Base-by-base conservation (phyloP, 2,888 invertebrate species). In the Scaptomyza polygonia region DNA sequence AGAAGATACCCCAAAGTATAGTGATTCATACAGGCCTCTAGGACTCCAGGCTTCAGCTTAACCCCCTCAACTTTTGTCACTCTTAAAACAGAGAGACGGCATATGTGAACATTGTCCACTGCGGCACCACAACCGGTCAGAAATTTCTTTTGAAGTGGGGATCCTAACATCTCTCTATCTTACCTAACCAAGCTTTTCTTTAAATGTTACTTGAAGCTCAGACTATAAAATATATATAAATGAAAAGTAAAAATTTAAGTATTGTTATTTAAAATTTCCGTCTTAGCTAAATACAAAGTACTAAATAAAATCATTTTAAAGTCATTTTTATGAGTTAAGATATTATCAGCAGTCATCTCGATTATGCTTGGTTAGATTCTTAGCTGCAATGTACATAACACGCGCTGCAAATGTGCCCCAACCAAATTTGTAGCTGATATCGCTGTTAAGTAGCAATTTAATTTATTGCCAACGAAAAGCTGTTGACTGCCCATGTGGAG, bases 401-500 rank as follows among this genome's bases (percentile, higher is more conserved):
- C 75, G 66, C 29, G 56, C 18, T 36, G 65, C 56, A 47, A 51
- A 61, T 57, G 70, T 58, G 61, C 61, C 57, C 61, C 71, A 49
- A 58, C 53, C 56, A 36, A 45, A 53, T 55, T 74, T 51, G 29
- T 55, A 49, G 57, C 48, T 63, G 61, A 61, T 44, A 63, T 45
- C 56, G 54, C 44, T 51, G 34, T 44, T 59, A 47, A 52, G 14
- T 44, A 63, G 40, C 21, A n/a, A 32, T 45, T 25, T 56, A 44
- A 36, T 65, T 61, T 67, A 56, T 56, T 54, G 57, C 43, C 34
- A 57, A 61, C 49, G 57, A 40, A 61, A 67, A 71, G 27, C 67
- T 63, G 71, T 67, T 66, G 76, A 71, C 36, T 59, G 73, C 77
- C 58, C 77, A 73, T 73, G 73, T 73, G 73, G 73, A 67, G 55